Percentiles rank a stretch among this genome's conserved stretches.
Conservation (phyloP, 2,797 vertebrate species). For the Gallirallus australis region DNA sequence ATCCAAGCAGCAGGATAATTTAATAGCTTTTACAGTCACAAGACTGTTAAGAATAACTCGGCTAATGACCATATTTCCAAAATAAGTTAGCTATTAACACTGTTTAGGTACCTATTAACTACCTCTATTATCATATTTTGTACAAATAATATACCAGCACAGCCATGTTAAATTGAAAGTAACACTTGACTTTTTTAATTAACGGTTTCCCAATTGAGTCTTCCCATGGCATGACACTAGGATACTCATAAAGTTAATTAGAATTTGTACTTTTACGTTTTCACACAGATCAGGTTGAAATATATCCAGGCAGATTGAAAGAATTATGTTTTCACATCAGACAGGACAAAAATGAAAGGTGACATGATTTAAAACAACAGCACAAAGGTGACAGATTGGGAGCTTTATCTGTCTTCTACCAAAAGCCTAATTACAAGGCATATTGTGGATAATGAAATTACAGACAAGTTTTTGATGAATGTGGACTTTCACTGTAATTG, state of each 20-base stretch:
- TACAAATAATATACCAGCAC: not conserved
- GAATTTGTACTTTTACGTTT: not conserved
- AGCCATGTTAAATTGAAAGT: not conserved
- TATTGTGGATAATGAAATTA: not conserved
- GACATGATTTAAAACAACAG: not conserved
- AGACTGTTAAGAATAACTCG: not conserved
- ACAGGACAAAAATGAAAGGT: not conserved
- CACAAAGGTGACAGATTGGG: not conserved
- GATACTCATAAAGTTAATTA: not conserved
- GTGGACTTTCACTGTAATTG: not conserved
- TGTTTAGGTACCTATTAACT: constrained; percentile 47
- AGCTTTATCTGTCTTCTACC: not conserved
- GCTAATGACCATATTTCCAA: constrained; percentile 15
- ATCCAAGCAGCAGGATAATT: not conserved
- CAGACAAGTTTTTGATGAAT: not conserved
- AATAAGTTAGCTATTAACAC: constrained; percentile 55
- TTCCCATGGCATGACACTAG: not conserved
- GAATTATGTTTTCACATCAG: not conserved
- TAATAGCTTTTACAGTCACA: not conserved
- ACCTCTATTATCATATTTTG: not conserved
- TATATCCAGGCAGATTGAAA: not conserved
- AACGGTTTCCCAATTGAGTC: not conserved
- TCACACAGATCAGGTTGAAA: not conserved
- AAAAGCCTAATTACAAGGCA: constrained; percentile 20
- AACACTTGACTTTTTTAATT: not conserved